Evolutionary conservation across 2,888 invertebrate species (phyloP).

Genomic region (Caenorhabditis drosophilae): DNA sequence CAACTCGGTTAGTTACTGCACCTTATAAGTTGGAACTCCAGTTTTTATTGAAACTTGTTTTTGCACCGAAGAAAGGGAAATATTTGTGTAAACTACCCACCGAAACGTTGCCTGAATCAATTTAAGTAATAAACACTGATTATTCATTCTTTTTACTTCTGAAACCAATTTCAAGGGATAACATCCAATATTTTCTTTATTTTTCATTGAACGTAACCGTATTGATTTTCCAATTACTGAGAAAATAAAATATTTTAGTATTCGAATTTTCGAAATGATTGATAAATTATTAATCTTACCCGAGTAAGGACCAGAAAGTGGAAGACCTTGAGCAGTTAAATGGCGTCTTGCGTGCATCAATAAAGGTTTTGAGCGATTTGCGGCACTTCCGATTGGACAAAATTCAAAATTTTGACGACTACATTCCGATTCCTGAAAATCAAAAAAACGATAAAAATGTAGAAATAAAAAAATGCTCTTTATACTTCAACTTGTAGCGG

Average conservation of each 20-base stretch:
- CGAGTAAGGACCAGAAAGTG: conserved; percentile 45
- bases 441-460: no score
- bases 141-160: conserved; percentile 15
- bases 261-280: not conserved
- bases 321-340: conserved; percentile 41
- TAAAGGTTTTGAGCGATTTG: conserved; percentile 37
- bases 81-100: conserved; percentile 44
- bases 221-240: conserved; percentile 42
- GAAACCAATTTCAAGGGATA: conserved; percentile 25
- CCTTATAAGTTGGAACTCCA: conserved; percentile 31
- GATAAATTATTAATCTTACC: conserved; percentile 28
- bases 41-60: conserved; percentile 29
- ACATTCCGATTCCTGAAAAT: no score
- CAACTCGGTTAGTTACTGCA: not conserved
- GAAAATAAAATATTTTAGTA: conserved; percentile 5
- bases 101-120: conserved; percentile 50
- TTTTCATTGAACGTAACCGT: conserved; percentile 31
- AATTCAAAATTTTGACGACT: conserved; percentile 19
- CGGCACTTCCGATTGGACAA: conserved; percentile 48
- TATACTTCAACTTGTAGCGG: conserved; percentile 47
- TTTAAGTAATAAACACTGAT: no score
- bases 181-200: conserved; percentile 26
- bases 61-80: conserved; percentile 32
- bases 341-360: conserved; percentile 38
- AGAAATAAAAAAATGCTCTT: no score